phyloP scores from a whole-genome alignment of 2,113 vertebrate genomes.

The Hemiprocne comata region DNA sequence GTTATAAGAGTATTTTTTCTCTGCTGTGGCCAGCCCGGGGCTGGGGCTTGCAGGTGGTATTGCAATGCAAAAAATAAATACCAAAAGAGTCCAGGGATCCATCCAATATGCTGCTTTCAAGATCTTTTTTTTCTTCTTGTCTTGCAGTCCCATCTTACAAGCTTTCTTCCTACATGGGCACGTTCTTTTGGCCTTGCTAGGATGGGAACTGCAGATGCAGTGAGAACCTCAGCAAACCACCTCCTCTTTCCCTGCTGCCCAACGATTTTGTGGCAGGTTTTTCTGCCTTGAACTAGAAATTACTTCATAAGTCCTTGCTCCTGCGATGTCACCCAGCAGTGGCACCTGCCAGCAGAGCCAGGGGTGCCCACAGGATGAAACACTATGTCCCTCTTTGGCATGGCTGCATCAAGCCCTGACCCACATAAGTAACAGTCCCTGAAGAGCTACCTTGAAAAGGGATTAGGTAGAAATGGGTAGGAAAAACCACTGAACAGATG shows the following conservation, averaged over 20 bases:
- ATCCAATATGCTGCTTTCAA: neutral
- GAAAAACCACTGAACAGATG: conserved; percentile 19
- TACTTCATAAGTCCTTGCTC: conserved; percentile 61
- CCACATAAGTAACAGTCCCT: conserved; percentile 33
- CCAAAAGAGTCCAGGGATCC: neutral
- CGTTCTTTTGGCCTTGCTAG: rapidly evolving
- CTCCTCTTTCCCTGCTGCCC: neutral
- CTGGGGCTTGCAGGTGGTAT: conserved; percentile 63
- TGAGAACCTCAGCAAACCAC: neutral
- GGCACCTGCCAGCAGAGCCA: neutral
- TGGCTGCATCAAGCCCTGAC: conserved; percentile 28
- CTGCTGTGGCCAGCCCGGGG: neutral
- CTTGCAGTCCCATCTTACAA: neutral
- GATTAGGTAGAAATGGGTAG: conserved; percentile 50
- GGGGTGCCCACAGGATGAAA: neutral
- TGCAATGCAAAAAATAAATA: conserved; percentile 38
- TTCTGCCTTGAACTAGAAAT: conserved; percentile 13
- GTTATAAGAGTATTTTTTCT: neutral
- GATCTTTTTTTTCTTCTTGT: neutral
- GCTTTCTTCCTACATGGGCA: neutral
- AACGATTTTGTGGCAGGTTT: neutral
- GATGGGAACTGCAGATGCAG: neutral
- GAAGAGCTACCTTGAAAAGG: conserved; percentile 50
- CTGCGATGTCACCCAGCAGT: neutral
- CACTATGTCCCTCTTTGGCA: neutral